Conservation (phyloP, 2,888 invertebrate genomes). For the Cenopis cana region DNA sequence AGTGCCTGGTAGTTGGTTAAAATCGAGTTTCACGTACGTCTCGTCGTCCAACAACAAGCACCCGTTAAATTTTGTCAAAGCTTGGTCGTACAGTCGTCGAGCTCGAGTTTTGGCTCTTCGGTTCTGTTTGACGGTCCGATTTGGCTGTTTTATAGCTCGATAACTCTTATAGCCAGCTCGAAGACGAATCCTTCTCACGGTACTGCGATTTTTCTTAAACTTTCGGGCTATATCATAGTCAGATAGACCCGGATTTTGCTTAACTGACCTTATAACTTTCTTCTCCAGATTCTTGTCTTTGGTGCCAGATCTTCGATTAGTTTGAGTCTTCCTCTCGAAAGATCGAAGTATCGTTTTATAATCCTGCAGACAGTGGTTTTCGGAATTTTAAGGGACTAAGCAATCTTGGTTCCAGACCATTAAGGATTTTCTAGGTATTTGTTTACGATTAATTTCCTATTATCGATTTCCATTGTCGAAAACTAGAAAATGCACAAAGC, state of each 20-base stretch:
- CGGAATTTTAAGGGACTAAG: not conserved
- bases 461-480: constrained; percentile 8
- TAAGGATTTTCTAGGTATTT: constrained; percentile 12
- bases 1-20: no score
- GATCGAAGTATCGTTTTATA: constrained; percentile 4
- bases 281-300: constrained; percentile 5
- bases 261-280: constrained; percentile 16
- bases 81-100: constrained; percentile 6
- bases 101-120: constrained; percentile 1
- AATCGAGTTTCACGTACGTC: not conserved
- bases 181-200: not conserved
- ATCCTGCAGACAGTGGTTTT: constrained; percentile 10
- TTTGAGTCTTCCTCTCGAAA: not conserved
- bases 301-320: constrained; percentile 3
- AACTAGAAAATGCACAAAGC: constrained; percentile 5
- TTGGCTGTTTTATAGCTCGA: constrained; percentile 4
- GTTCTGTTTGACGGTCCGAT: constrained; percentile 1
- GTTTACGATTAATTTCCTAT: constrained; percentile 9
- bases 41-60: constrained; percentile 10
- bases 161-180: constrained; percentile 3
- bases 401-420: not conserved
- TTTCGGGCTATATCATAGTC: no score
- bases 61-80: constrained; percentile 10
- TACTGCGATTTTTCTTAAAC: no score
- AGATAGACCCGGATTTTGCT: no score